Evolutionary conservation across 2,113 vertebrate genomes (phyloP).

Genomic region (Nesospiza acunhae): DNA sequence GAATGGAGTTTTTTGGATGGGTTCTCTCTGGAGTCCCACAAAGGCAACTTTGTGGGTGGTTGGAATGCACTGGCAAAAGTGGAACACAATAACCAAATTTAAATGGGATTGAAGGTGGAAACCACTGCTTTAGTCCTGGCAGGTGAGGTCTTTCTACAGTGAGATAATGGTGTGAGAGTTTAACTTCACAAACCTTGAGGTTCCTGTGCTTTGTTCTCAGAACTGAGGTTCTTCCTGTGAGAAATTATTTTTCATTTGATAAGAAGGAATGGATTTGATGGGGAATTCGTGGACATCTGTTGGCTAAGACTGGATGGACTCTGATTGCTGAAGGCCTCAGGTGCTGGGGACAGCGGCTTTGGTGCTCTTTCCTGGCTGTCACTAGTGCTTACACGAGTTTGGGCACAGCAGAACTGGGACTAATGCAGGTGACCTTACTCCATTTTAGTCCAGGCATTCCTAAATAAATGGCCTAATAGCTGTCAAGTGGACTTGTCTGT

Average conservation of each 20-base stretch:
- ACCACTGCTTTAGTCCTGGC: background rate
- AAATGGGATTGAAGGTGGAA: background rate
- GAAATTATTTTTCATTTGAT: background rate
- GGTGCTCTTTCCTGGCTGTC: background rate
- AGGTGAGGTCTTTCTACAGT: background rate
- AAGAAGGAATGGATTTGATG: background rate
- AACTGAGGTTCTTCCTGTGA: background rate
- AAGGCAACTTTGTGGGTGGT: background rate
- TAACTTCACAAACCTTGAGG: background rate
- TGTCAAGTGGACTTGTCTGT: background rate
- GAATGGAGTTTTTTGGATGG: background rate
- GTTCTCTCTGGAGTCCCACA: background rate
- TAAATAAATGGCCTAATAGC: conserved; percentile 41
- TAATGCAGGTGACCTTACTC: background rate
- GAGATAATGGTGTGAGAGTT: background rate
- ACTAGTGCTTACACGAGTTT: background rate
- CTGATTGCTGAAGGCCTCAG: background rate
- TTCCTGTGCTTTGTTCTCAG: background rate
- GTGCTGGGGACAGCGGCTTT: background rate
- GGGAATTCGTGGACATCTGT: background rate
- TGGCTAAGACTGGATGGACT: background rate
- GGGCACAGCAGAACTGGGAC: background rate
- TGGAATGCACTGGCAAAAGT: background rate
- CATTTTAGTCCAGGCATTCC: background rate
- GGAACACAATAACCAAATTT: background rate